phyloP scores from a whole-genome alignment of 2,113 vertebrate genomes.

The Lipophrys pholis region DNA sequence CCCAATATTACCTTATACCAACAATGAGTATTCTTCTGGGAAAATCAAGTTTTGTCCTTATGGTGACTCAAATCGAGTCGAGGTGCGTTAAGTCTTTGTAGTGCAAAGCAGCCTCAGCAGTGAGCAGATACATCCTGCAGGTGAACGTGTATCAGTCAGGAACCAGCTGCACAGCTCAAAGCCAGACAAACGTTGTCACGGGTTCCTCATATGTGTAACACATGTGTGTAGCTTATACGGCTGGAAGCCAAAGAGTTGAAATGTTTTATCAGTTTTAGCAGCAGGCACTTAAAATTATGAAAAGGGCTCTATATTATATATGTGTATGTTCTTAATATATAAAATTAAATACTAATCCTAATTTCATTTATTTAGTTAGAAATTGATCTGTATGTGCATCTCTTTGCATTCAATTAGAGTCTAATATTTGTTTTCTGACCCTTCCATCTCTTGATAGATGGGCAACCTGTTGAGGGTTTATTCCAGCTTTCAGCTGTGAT shows the following conservation, averaged over 20 bases:
- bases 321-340: background rate
- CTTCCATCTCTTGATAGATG: too few relatives aligned
- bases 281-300: too few relatives aligned
- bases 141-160: background rate
- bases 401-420: background rate
- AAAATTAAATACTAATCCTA: background rate
- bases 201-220: background rate
- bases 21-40: too few relatives aligned
- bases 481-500: too few relatives aligned
- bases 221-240: background rate
- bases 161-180: background rate
- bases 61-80: background rate
- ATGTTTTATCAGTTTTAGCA: background rate
- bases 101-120: background rate
- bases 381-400: background rate
- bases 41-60: too few relatives aligned
- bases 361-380: background rate
- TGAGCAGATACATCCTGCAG: background rate
- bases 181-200: constrained; percentile 11
- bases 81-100: background rate
- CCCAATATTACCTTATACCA: too few relatives aligned
- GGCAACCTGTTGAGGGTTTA: too few relatives aligned
- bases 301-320: background rate
- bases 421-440: too few relatives aligned
- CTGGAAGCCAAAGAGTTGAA: background rate